Evolutionary conservation across 1,140 invertebrate genomes (phyloP), one percentile per base, ranked within the genome.

Genomic region (Periplaneta americana): DNA sequence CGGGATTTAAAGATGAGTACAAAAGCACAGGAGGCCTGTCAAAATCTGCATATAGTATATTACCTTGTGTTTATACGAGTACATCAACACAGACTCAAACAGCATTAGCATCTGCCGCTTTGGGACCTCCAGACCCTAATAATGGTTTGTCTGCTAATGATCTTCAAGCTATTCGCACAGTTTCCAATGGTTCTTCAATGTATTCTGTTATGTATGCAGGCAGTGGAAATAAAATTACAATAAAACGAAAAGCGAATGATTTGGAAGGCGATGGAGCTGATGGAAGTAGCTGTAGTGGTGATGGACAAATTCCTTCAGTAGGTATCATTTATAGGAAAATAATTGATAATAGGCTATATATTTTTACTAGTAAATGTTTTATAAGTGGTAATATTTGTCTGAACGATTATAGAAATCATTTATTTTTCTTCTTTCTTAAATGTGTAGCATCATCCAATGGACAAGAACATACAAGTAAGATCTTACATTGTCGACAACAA

Each of bases 171-270:
- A 91, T 91, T 83, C 90, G 89, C 87, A 89, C 90, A 78, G 90
- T 92, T 33, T 91, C 92, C 75, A 94, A 93, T 88, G 93, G 93
- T 81, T 91, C 92, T 74, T 92, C 93, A 57, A 90, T 95, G 84
- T 95, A 95, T 87, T 95, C 94, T 84, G 94, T 95, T 74, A 92
- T 95, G 90, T 95, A 94, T 88, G 92, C 93, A 82, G 94, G 93
- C 31, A 92, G 92, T 83, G 94, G 94, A 82, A 95, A 94, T 86
- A 95, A 95, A 90, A 94, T 95, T 85, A 95, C 94, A 36, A 94
- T 96, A 83, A 96, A 95, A 88, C 90, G 94, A 83, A 95, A 95
- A 90, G 91, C 92, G 75, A 90, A 92, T 79, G 91, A 92, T 83
- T 74, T 81, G 77, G 81, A 81, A 34, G 34, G 34, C 28, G 39